Base-by-base conservation (phyloP, 2,113 vertebrate species). In the Peromyscus maniculatus region DNA sequence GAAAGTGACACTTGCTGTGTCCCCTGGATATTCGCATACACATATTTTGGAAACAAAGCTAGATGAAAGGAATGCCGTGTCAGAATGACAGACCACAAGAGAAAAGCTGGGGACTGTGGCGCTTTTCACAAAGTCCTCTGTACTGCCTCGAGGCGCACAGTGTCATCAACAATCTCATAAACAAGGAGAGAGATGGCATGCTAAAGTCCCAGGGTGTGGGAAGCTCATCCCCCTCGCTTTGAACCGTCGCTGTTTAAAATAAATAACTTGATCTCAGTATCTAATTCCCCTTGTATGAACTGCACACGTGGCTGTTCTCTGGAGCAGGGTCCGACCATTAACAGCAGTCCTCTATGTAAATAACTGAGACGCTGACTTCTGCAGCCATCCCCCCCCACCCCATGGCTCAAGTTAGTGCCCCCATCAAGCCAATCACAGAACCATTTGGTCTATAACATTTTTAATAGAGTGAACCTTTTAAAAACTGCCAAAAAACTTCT, bases 401-500 rank as follows among this genome's bases (percentile, higher is more conserved):
- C 86, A 96, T 97, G 98, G 97, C 98, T 98, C 96, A 95, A 98
- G 96, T 97, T 79, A 96, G 96, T 87, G 91, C 87, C 96, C 97
- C 96, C 98, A 96, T 98, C 98, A 98, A 98, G 96, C 96, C 96
- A 97, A 97, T 97, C 64, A 62, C 95, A 98, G 98, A 98, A 98
- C 92, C 98, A 98, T 98, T 98, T 98, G 97, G 98, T 98, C 98
- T 98, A 92, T 98, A 98, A 99, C 96, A 97, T 97, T 98, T 98
- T 98, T 98, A 98, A 98, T 98, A 98, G 97, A 98, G 96, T 77
- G 52, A 98, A 98, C 97, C 98, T 98, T 99, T 99, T 98, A 98
- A 99, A 99, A 99, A 98, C 97, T 98, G 98, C 98, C 98, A 99
- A 97, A 98, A 79, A 98, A 97, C 97, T 95, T 98, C 98, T 98